These are phyloP conservation scores for Heterotis niloticus DNA, from an alignment of 2,113 vertebrate species.

Conservation along the genomic window DNA sequence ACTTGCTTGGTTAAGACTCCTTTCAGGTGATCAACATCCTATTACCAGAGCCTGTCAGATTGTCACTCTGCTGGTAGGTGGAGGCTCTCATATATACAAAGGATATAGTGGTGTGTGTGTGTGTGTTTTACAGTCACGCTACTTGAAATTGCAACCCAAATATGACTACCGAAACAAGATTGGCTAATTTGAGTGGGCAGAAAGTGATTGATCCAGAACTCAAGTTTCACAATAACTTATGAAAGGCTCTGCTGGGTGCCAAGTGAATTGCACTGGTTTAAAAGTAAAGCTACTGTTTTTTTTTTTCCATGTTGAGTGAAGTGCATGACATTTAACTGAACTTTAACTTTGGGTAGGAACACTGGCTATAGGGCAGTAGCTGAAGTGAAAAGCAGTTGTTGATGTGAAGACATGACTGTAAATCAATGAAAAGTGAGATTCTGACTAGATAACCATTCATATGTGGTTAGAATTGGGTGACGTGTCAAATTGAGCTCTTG, in stretches of 20 bases:
- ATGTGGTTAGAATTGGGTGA: too few relatives aligned
- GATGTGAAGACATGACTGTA: too few relatives aligned
- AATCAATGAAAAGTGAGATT: too few relatives aligned
- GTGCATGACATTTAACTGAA: background rate
- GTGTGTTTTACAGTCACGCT: background rate
- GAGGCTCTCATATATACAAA: too few relatives aligned
- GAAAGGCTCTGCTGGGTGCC: background rate
- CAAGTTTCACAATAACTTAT: background rate
- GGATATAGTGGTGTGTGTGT: too few relatives aligned
- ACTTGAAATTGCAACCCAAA: background rate
- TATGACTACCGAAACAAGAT: background rate
- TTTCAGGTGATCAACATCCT: constrained; percentile 10
- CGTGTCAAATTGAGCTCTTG: too few relatives aligned
- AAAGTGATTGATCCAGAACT: background rate
- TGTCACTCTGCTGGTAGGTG: background rate
- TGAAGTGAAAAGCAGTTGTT: too few relatives aligned
- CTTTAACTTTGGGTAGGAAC: too few relatives aligned
- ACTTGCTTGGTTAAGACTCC: background rate
- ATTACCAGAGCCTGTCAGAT: background rate
- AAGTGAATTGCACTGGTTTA: background rate
- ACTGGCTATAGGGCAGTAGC: too few relatives aligned
- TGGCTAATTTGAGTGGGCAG: background rate
- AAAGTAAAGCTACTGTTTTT: background rate
- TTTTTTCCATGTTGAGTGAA: too few relatives aligned
- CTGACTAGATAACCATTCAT: too few relatives aligned